Evolutionary conservation across 2,113 vertebrate genomes (phyloP).

Genomic region (Gila orcuttii): DNA sequence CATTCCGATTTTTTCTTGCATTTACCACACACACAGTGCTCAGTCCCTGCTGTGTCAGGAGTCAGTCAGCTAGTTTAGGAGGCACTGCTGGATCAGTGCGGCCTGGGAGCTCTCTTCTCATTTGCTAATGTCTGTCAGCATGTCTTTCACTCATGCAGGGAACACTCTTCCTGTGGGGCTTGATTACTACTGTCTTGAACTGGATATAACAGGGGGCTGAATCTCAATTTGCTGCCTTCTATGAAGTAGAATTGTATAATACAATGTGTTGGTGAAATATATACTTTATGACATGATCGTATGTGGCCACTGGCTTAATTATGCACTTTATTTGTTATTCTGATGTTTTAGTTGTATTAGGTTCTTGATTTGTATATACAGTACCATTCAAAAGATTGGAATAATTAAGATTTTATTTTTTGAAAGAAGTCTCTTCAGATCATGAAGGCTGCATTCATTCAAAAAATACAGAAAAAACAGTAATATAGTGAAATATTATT

Average conservation of each 20-base stretch:
- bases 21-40: neutral
- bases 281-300: neutral
- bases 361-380: neutral
- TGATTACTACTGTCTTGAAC: conserved; percentile 40
- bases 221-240: neutral
- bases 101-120: conserved; percentile 18
- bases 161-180: conserved; percentile 28
- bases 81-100: conserved; percentile 12
- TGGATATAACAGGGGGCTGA: neutral
- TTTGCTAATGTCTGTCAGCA: conserved; percentile 44
- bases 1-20: neutral
- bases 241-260: neutral
- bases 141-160: conserved; percentile 25
- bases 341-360: neutral
- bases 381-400: neutral
- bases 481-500: neutral
- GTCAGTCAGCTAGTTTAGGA: conserved; percentile 28
- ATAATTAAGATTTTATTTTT: neutral
- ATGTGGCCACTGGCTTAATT: neutral
- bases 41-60: conserved; percentile 25
- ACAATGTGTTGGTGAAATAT: neutral
- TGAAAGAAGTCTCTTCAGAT: neutral
- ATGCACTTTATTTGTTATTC: neutral
- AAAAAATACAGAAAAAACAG: neutral
- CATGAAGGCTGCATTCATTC: neutral